These are phyloP conservation scores for Polyodon spathula DNA, from an alignment of 2,113 vertebrate species.

Conservation along the genomic window DNA sequence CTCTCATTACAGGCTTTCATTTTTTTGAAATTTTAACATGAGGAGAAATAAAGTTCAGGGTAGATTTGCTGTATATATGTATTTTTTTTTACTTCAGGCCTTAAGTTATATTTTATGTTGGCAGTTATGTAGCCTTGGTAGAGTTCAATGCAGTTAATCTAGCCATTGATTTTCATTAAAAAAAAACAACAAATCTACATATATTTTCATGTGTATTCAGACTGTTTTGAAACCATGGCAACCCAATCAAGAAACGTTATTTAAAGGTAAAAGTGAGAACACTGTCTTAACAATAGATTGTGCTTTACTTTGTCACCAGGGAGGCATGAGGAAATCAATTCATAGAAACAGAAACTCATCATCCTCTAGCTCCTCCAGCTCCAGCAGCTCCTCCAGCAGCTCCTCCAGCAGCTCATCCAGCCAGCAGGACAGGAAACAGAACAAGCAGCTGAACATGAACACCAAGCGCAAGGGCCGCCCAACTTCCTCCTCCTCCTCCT, in stretches of 20 bases:
- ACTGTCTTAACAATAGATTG: background rate
- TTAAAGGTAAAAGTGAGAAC: no score
- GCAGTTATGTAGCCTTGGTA: no score
- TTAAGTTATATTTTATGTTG: no score
- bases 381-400: background rate
- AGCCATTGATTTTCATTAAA: no score
- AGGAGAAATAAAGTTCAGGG: no score
- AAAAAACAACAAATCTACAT: no score
- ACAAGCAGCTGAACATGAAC: background rate
- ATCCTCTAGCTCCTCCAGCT: background rate
- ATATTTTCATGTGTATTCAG: no score
- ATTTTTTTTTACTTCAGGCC: no score
- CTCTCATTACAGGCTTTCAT: background rate
- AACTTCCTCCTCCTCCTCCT: slow-evolving; percentile 7
- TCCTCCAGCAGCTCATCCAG: background rate
- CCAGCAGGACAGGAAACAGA: background rate
- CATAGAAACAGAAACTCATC: background rate
- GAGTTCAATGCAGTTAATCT: no score
- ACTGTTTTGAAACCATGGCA: no score
- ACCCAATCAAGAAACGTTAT: no score
- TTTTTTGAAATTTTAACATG: background rate
- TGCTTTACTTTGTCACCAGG: background rate
- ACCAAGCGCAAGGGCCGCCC: background rate
- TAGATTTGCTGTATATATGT: no score
- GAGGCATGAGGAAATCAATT: background rate